Evolutionary conservation across 2,113 vertebrate species (phyloP).

Genomic region (Paracanthobrama guichenoti): DNA sequence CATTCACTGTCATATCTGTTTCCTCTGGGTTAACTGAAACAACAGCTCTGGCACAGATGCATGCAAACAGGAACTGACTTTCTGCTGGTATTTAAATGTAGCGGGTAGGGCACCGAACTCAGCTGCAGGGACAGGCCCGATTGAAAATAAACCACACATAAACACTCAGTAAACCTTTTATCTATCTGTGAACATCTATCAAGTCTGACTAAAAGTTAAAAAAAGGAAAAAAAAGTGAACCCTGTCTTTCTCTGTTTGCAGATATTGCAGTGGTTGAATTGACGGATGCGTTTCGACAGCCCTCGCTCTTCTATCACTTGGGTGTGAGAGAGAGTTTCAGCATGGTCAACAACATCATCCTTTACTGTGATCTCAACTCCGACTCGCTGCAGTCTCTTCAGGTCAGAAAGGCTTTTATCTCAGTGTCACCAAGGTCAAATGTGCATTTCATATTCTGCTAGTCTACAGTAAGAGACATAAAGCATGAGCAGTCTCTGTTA

Average conservation of each 20-base stretch:
- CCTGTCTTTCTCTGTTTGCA: conserved; percentile 60
- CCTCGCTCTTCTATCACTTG: conserved; percentile 95
- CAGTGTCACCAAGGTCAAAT: not conserved
- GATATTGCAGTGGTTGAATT: conserved; percentile 98
- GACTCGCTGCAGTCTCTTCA: conserved; percentile 94
- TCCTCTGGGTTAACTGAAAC: conserved; percentile 30
- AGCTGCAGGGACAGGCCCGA: conserved; percentile 48
- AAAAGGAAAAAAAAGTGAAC: not conserved
- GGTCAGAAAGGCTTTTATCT: conserved; percentile 67
- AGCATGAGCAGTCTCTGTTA: too few species aligned
- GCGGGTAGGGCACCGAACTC: not conserved
- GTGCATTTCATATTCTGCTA: not conserved
- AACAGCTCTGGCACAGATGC: conserved; percentile 5
- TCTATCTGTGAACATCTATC: not conserved
- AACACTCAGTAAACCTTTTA: not conserved
- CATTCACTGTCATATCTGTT: not conserved
- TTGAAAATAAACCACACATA: conserved; percentile 31
- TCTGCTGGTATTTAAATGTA: conserved; percentile 54
- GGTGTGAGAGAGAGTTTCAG: conserved; percentile 98
- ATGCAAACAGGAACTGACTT: conserved; percentile 42
- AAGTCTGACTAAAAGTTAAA: not conserved
- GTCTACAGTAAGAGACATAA: not conserved
- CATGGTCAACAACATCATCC: conserved; percentile 98
- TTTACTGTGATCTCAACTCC: conserved; percentile 92
- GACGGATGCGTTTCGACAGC: conserved; percentile 97